Evolutionary conservation across 2,888 invertebrate species (phyloP).

Genomic region (Tromatobia lineatoria): DNA sequence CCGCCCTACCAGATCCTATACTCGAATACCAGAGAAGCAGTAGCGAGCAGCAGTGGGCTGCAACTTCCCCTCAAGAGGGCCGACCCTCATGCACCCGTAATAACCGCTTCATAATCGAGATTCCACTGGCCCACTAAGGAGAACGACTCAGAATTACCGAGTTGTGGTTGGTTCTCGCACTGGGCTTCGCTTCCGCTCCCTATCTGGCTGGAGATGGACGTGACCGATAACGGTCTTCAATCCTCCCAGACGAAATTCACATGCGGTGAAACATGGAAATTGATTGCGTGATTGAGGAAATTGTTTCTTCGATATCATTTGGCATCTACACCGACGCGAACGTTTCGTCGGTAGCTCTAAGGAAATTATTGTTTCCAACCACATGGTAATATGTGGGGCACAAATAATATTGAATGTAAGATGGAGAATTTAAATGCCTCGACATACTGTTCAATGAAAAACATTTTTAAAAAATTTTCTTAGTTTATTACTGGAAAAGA

Average conservation of each 20-base stretch:
- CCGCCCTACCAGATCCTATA: conserved; percentile 41
- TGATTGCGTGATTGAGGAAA: background rate
- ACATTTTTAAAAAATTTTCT: too few species aligned
- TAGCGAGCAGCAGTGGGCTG: too few species aligned
- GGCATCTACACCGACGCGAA: too few species aligned
- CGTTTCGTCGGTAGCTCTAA: too few species aligned
- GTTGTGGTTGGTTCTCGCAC: conserved; percentile 1
- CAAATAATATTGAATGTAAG: too few species aligned
- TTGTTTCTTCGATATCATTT: background rate
- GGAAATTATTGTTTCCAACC: too few species aligned
- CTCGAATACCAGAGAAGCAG: conserved; percentile 59
- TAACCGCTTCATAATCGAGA: conserved; percentile 69
- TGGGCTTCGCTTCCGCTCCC: conserved; percentile 8
- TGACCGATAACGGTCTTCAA: conserved; percentile 1
- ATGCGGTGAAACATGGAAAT: conserved; percentile 2
- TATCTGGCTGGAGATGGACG: background rate
- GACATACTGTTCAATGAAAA: too few species aligned
- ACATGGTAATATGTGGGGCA: too few species aligned
- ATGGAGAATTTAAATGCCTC: too few species aligned
- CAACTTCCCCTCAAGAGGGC: conserved; percentile 48
- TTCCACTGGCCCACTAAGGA: conserved; percentile 60
- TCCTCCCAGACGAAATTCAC: conserved; percentile 3
- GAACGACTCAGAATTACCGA: conserved; percentile 60
- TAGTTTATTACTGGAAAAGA: too few species aligned
- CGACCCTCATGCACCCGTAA: conserved; percentile 33